These are phyloP conservation scores for Stenchaetothrips biformis DNA, from an alignment of 2,888 invertebrate species.

Conservation along the genomic window DNA sequence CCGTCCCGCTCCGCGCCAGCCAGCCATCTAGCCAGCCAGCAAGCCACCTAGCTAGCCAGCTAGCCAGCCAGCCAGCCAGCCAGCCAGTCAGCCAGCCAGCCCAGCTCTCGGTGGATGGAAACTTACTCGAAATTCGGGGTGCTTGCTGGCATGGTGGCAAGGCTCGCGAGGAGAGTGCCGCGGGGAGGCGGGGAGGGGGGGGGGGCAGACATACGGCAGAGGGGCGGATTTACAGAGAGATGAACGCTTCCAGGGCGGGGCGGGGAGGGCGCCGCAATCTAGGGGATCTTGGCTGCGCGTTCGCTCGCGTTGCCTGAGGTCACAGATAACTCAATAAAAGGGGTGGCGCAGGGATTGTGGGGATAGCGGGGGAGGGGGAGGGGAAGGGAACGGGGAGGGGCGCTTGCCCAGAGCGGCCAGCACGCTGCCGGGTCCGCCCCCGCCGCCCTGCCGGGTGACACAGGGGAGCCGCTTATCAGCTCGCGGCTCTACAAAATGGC, in stretches of 20 bases:
- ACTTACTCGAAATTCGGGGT: too few species aligned
- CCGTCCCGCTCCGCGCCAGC: background rate
- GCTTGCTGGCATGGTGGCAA: background rate
- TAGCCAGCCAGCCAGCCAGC: too few species aligned
- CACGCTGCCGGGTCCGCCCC: background rate
- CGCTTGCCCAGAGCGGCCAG: background rate
- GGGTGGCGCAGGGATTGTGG: background rate
- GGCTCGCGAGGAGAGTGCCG: background rate
- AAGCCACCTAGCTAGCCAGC: too few species aligned
- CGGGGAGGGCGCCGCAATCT: too few species aligned
- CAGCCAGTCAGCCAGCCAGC: too few species aligned
- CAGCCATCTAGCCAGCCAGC: too few species aligned
- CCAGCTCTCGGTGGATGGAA: background rate
- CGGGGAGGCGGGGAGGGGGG: background rate
- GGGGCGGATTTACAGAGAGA: too few species aligned
- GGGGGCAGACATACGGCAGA: background rate
- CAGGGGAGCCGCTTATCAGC: constrained; percentile 3
- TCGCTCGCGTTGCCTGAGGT: background rate
- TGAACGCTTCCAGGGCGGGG: too few species aligned
- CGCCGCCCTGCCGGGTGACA: background rate
- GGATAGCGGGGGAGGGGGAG: background rate
- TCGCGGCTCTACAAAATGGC: constrained; percentile 11
- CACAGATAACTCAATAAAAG: constrained; percentile 20
- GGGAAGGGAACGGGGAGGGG: background rate
- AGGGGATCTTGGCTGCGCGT: background rate